Evolutionary conservation across 2,888 invertebrate genomes (phyloP), one percentile per base, ranked within the genome.

Genomic region (Volucella zonaria): DNA sequence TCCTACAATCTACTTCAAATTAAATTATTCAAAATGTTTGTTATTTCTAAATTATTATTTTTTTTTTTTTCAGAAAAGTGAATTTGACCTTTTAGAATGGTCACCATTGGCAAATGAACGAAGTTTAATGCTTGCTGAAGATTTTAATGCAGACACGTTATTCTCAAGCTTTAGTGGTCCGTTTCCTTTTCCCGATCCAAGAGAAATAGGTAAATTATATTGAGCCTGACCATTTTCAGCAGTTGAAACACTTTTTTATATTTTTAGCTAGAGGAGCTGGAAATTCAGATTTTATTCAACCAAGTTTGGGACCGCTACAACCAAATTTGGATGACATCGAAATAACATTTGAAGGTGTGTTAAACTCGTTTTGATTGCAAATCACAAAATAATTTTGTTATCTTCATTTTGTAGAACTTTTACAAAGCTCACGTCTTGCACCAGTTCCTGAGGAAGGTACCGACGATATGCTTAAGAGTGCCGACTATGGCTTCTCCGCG

Each of bases 261-360:
- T 40, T 18, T 45, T 54, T 40, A 91, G 91, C 92, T 66, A 95
- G 96, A 91, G 96, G 95, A 87, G 96, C 97, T 71, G 96, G 96
- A 89, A 94, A 97, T 90, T 97, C 98, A 62, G 98, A 99, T 93
- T 97, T 99, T 90, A 98, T 99, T 92, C 99, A 99, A 93, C 99
- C 99, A 68, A 98, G 98, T 90, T 94, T 99, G 89, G 96, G 98
- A 51, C 98, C 99, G 71, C 93, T 99, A 82, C 99, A 99, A 92
- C 99, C 99, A 87, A 98, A 97, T 93, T 94, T 99, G 89, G 98
- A 98, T 90, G 98, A 98, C 92, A 97, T 97, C 92, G 97, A 91
- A 87, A 96, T 97, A 92, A 97, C 96, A 8, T 93, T 96, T 87
- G 96, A 96, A 92, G 96, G 96, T 96, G 92, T 54, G 78, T 11